phyloP scores from a whole-genome alignment of 1,140 invertebrate genomes.

The Monomorium pharaonis region DNA sequence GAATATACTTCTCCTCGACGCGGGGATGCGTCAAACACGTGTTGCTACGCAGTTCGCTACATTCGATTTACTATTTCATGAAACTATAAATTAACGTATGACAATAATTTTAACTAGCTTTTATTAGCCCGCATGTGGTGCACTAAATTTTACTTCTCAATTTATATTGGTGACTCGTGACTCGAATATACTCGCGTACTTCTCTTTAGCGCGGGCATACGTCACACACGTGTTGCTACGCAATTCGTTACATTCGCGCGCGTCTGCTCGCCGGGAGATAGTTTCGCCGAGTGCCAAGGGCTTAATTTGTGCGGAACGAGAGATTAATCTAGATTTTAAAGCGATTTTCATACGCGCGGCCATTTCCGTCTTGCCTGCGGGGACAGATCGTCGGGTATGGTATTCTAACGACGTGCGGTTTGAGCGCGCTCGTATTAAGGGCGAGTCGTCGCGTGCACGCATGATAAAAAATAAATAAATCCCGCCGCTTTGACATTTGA shows the following conservation, averaged over 20 bases:
- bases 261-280: conserved; percentile 1
- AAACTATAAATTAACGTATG: background rate
- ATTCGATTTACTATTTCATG: background rate
- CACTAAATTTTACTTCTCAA: background rate
- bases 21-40: conserved; percentile 16
- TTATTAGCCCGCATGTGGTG: background rate
- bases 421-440: conserved; percentile 1
- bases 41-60: conserved; percentile 37
- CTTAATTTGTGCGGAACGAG: conserved; percentile 36
- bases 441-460: background rate
- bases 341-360: conserved; percentile 17
- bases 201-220: background rate
- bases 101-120: background rate
- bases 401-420: background rate
- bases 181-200: background rate
- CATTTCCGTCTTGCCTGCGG: background rate
- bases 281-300: conserved; percentile 33
- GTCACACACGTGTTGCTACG: conserved; percentile 45
- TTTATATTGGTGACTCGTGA: background rate
- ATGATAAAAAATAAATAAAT: background rate
- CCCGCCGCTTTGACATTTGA: conserved; percentile 15
- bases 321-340: conserved; percentile 39
- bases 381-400: background rate
- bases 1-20: background rate
- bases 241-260: conserved; percentile 21